Base-by-base conservation (phyloP, 2,113 vertebrate genomes). In the Vulpes ferrilata region DNA sequence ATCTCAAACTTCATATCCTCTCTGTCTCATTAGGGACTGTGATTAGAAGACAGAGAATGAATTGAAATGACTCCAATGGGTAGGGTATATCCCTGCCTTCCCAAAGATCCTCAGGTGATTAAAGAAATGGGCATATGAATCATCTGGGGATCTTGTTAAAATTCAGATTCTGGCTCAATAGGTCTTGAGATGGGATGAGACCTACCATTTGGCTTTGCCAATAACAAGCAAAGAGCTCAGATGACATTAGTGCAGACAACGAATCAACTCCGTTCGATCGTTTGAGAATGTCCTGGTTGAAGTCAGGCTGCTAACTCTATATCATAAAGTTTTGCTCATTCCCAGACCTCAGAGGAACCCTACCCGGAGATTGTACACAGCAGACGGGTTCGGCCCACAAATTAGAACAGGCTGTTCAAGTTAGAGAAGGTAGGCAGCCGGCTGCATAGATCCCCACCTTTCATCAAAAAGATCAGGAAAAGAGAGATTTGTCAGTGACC, bases 31-130 rank as follows among this genome's bases (percentile, higher is more conserved):
- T 86, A 76, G 53, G 27, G 86, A 64, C 38, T 81, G 15, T 32
- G 73, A 87, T 53, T 53, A 60, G 59, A 88, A 92, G 84, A 78
- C 12, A 82, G 89, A 95, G 86, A 96, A 79, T 23, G 16, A 87
- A 43, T 27, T 5, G 64, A 73, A 69, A 62, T 73, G 96, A 86
- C 38, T n/a, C 82, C 43, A 13, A 59, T 62, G 38, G 22, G 25
- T 65, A 23, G 43, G 69, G 48, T 38, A 12, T n/a, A 27, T 7
- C 22, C 30, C 65, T 76, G 51, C 35, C 79, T 88, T 57, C 32
- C 81, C 83, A 38, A 48, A 80, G 51, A 86, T 59, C 83, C 51
- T 57, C 17, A 64, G 55, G 53, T 73, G 51, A 64, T 80, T 93
- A 65, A 83, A 90, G 69, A 73, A 92, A 79, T 82, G 35, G 43